These are phyloP conservation scores for Drosophila paulistorum DNA, from an alignment of 1,140 invertebrate genomes.

Conservation along the genomic window DNA sequence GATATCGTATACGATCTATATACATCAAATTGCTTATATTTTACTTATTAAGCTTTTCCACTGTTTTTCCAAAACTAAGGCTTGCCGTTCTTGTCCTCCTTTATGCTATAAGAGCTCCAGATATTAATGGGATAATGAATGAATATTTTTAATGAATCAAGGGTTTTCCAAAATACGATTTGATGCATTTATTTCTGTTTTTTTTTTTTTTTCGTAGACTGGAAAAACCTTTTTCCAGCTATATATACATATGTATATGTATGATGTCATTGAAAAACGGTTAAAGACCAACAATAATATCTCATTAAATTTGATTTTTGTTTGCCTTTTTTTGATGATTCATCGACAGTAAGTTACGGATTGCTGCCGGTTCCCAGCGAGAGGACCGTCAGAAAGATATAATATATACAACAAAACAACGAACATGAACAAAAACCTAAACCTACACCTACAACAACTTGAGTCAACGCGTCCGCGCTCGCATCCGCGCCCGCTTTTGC, in stretches of 20 bases:
- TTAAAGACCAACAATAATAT: constrained; percentile 53
- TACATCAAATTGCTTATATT: too few species aligned
- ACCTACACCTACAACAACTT: constrained; percentile 52
- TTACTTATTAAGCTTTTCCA: too few species aligned
- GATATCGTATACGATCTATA: too few species aligned
- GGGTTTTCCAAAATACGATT: not conserved
- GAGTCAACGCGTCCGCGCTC: constrained; percentile 20
- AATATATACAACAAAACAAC: constrained; percentile 36
- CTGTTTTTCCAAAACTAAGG: too few species aligned
- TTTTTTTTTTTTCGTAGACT: not conserved
- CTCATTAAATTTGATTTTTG: constrained; percentile 59
- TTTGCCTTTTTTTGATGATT: constrained; percentile 61
- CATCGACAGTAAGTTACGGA: constrained; percentile 40
- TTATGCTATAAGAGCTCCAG: too few species aligned
- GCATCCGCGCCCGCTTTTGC: not conserved
- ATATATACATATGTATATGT: constrained; percentile 26
- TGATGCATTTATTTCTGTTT: too few species aligned
- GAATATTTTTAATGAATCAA: not conserved
- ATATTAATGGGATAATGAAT: too few species aligned
- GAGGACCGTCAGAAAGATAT: constrained; percentile 32
- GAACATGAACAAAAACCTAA: constrained; percentile 61
- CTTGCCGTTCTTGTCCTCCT: too few species aligned
- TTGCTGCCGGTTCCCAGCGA: constrained; percentile 31
- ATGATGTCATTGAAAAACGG: constrained; percentile 65
- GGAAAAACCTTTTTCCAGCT: constrained; percentile 13